Base-by-base conservation (phyloP, 2,113 vertebrate species). In the Craseonycteris thonglongyai region DNA sequence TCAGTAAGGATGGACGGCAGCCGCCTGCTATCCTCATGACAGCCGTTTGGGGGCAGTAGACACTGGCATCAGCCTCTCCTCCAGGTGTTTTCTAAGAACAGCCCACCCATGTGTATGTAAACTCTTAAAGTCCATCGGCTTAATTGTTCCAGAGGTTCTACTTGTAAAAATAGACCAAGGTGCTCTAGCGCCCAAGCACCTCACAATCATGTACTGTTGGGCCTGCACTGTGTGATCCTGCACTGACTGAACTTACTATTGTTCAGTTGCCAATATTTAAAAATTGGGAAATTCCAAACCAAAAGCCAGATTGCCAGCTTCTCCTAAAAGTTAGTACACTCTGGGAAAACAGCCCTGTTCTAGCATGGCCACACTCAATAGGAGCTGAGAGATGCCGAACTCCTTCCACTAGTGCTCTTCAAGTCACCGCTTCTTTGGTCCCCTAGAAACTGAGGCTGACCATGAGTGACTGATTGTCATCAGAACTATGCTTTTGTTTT, bases 31-130 rank as follows among this genome's bases (percentile, higher is more conserved):
- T 24, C 45, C 6, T 90, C 7, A 0, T 4, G 66, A 19, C 35
- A 26, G 58, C 0, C 1, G 45, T 83, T 24, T 65, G 15, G 59
- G 35, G 59, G 18, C 22, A 22, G 4, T 30, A 24, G 33, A 76
- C 63, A 58, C 56, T 42, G 16, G 10, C 54, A 45, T 47, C 68
- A 45, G 38, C 45, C 45, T 16, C 74, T 58, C 42, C 58, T 91
- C 86, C 76, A 76, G 72, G 33, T 91, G 56, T 91, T 85, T 71
- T 51, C 82, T 94, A 47, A 71, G 89, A 54, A 90, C 59, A 84
- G 84, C n/a, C 51, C 15, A 63, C 24, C 59, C 76, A 49, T 93
- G 78, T 45, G 94, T 90, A 93, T 88, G 59, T 2, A 38, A 40
- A n/a, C n/a, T 49, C 30, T 56, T n/a, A 33, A 78, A n/a, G 9